phyloP scores from a whole-genome alignment of 1,140 invertebrate genomes.

The Rhopalosiphum padi region DNA sequence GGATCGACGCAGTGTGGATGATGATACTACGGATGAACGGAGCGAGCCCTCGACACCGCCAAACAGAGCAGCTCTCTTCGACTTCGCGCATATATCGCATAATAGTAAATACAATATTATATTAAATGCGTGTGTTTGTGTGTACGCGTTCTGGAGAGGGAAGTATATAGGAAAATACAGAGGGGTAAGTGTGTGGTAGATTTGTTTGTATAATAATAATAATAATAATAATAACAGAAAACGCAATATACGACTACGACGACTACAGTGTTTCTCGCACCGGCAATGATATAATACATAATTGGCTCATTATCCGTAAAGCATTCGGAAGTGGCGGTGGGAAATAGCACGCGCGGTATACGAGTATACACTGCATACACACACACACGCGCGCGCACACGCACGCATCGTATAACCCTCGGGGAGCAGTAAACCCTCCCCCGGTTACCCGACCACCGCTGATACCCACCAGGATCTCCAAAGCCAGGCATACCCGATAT shows the following conservation, averaged over 20 bases:
- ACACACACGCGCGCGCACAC: too few species aligned
- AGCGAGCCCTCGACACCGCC: not conserved
- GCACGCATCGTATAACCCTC: not conserved
- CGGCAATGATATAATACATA: slow-evolving; percentile 55
- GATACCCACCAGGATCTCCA: not conserved
- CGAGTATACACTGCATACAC: too few species aligned
- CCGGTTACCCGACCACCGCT: not conserved
- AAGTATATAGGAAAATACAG: not conserved
- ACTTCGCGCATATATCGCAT: not conserved
- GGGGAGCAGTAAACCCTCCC: slow-evolving; percentile 42
- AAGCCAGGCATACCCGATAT: slow-evolving; percentile 2
- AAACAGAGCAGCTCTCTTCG: not conserved
- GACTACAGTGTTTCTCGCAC: slow-evolving; percentile 18
- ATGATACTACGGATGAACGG: not conserved
- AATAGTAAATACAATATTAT: not conserved
- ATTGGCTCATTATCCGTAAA: slow-evolving; percentile 52
- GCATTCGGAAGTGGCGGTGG: not conserved
- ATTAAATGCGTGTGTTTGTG: not conserved
- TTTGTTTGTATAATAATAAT: slow-evolving; percentile 22
- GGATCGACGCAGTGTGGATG: not conserved
- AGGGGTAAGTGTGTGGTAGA: not conserved
- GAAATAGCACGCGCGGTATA: not conserved
- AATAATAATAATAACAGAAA: slow-evolving; percentile 8
- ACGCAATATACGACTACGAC: slow-evolving; percentile 11
- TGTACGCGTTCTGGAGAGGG: not conserved